Conservation (phyloP, 2,888 invertebrate genomes). For the Cybosia mesomella region DNA sequence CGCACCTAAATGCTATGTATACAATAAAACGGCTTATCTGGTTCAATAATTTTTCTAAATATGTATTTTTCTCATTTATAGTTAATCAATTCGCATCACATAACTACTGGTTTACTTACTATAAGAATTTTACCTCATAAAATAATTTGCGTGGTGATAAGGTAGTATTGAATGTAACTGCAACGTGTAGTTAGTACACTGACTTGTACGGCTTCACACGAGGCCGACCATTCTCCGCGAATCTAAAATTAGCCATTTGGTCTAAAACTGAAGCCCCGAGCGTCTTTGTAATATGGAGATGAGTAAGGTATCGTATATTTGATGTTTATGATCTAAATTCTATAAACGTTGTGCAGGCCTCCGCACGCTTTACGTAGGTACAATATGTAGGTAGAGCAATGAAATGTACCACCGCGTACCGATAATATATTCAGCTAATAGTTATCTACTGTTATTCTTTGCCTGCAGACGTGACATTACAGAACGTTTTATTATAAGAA, state of each 20-base stretch:
- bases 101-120: slow-evolving; percentile 10
- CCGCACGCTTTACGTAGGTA: slow-evolving; percentile 22
- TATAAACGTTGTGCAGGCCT: slow-evolving; percentile 31
- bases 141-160: slow-evolving; percentile 36
- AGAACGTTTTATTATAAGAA: background rate
- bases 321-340: slow-evolving; percentile 49
- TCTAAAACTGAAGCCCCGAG: slow-evolving; percentile 57
- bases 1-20: background rate
- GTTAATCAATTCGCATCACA: slow-evolving; percentile 13
- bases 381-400: background rate
- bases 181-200: slow-evolving; percentile 57
- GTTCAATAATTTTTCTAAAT: background rate
- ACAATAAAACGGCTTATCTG: slow-evolving; percentile 8
- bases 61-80: slow-evolving; percentile 5
- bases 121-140: slow-evolving; percentile 18
- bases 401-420: background rate
- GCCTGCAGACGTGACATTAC: background rate
- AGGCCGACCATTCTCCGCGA: slow-evolving; percentile 59
- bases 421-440: background rate
- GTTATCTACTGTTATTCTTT: background rate
- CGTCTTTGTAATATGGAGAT: slow-evolving; percentile 21
- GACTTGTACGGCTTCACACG: slow-evolving; percentile 69
- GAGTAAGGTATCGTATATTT: slow-evolving; percentile 45
- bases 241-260: slow-evolving; percentile 68
- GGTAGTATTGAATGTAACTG: slow-evolving; percentile 59